Evolutionary conservation across 2,113 vertebrate species (phyloP).

Genomic region (Limnothrissa miodon): DNA sequence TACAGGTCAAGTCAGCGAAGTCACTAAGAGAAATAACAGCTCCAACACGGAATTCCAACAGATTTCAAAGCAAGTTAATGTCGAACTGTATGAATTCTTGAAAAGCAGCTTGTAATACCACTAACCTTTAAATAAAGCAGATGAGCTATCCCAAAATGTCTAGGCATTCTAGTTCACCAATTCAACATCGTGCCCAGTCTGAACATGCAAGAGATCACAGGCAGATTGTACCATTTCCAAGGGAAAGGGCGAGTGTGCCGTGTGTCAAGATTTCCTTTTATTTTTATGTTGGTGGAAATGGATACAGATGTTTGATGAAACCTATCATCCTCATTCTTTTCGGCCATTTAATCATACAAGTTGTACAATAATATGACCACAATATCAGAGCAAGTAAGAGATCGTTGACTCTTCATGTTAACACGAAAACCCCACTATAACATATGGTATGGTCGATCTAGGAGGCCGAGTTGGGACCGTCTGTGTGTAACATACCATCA

Average conservation of each 20-base stretch:
- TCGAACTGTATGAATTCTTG: neutral
- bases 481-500: constrained; percentile 58
- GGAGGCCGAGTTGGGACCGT: constrained; percentile 46
- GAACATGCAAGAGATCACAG: neutral
- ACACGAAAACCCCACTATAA: neutral
- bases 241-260: neutral
- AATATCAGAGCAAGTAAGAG: neutral
- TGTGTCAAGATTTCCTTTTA: neutral
- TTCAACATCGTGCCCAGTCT: neutral
- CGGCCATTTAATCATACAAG: neutral
- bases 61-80: neutral
- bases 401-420: neutral
- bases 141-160: neutral
- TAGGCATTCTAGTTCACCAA: neutral
- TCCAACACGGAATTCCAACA: neutral
- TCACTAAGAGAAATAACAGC: neutral
- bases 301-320: neutral
- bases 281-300: neutral
- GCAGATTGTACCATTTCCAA: constrained; percentile 4
- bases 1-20: neutral
- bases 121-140: neutral
- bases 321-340: neutral
- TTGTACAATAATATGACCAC: neutral
- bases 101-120: neutral
- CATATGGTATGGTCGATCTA: constrained; percentile 62